Percentiles rank a stretch among this genome's conserved stretches.
These are phyloP conservation scores for Pseudopodoces humilis DNA, from an alignment of 2,113 vertebrate genomes.

Conservation along the genomic window DNA sequence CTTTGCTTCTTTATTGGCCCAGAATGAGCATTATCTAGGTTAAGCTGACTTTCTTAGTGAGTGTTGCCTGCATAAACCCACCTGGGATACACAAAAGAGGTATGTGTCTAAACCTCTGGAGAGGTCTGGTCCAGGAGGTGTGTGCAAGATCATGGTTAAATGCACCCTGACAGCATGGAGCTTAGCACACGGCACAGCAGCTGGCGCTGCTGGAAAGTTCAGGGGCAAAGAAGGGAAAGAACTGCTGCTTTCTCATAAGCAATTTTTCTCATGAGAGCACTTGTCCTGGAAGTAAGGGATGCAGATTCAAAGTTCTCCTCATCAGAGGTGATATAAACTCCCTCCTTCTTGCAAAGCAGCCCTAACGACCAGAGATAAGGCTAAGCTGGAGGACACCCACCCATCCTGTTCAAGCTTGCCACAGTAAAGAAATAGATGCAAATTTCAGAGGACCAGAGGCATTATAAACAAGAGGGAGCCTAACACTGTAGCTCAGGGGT, in stretches of 20 bases:
- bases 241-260: not conserved
- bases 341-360: not conserved
- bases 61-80: not conserved
- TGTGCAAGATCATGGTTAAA: conserved; percentile 21
- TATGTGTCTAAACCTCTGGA: not conserved
- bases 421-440: conserved; percentile 37
- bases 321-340: not conserved
- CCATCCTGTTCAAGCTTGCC: conserved; percentile 37
- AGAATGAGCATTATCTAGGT: conserved; percentile 9
- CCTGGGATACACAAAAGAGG: conserved; percentile 11
- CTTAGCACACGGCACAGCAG: not conserved
- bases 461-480: conserved; percentile 38
- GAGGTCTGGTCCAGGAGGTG: conserved; percentile 21
- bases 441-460: conserved; percentile 46
- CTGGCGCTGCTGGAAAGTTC: not conserved
- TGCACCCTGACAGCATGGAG: conserved; percentile 17
- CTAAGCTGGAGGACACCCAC: conserved; percentile 45
- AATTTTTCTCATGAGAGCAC: conserved; percentile 22
- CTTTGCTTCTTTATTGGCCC: not conserved
- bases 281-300: conserved; percentile 14
- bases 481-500: conserved; percentile 5
- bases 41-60: not conserved
- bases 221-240: not conserved
- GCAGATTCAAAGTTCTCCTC: not conserved
- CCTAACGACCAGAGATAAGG: conserved; percentile 28